Evolutionary conservation across 2,797 vertebrate species (phyloP).

Genomic region (Mico argentatus): DNA sequence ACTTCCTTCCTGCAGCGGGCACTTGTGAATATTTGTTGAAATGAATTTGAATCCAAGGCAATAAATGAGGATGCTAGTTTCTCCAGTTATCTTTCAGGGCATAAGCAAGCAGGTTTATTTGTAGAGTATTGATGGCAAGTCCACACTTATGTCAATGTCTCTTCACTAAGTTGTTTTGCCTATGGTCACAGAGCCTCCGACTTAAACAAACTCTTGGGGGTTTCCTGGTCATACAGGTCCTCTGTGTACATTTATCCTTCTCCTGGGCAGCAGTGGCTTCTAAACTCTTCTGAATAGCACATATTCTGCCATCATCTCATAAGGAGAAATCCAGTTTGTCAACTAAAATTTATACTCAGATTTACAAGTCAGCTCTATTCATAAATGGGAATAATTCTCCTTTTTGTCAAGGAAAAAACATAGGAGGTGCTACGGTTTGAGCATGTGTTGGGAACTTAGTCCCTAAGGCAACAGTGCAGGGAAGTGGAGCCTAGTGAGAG

Average conservation of each 20-base stretch:
- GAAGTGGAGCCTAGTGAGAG: neutral
- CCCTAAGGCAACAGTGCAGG: too few relatives aligned
- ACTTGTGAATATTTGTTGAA: neutral
- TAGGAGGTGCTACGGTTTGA: neutral
- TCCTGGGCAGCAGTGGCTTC: neutral
- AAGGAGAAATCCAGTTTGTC: neutral
- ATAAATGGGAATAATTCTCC: neutral
- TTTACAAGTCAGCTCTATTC: slow-evolving; percentile 11
- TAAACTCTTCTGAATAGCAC: neutral
- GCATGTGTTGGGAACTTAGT: neutral
- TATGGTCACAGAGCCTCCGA: neutral
- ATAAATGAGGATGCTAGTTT: neutral
- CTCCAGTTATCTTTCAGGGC: neutral
- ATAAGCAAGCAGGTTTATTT: neutral
- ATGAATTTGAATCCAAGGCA: neutral
- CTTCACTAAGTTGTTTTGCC: neutral
- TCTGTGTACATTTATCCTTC: neutral
- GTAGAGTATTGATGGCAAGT: neutral
- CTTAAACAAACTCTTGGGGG: neutral
- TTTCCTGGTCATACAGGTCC: neutral
- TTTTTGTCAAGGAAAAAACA: neutral
- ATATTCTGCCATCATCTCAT: neutral
- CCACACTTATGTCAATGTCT: neutral
- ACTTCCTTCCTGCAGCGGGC: neutral
- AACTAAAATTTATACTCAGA: neutral